Evolutionary conservation across 2,797 vertebrate genomes (phyloP).

Genomic region (Morelia viridis): DNA sequence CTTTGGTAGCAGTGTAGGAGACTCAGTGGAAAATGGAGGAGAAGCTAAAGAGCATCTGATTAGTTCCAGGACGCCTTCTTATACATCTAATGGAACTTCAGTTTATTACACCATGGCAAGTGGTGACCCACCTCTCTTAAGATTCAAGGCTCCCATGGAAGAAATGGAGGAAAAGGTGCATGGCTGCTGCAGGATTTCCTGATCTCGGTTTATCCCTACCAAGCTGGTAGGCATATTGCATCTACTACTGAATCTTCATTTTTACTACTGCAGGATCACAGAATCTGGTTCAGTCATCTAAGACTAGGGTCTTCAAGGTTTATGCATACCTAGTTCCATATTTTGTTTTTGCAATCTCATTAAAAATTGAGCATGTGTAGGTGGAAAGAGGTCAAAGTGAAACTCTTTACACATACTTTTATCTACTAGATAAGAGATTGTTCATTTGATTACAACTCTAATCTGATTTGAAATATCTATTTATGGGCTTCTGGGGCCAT

Average conservation of each 20-base stretch:
- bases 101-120: slow-evolving; percentile 94
- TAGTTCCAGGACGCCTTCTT: slow-evolving; percentile 87
- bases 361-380: slow-evolving; percentile 41
- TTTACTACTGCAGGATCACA: slow-evolving; percentile 44
- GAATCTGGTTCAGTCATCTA: slow-evolving; percentile 23
- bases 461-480: slow-evolving; percentile 51
- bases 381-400: slow-evolving; percentile 38
- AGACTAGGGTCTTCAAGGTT: slow-evolving; percentile 37
- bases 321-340: slow-evolving; percentile 48
- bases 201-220: slow-evolving; percentile 56
- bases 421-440: slow-evolving; percentile 9
- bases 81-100: slow-evolving; percentile 88
- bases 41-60: slow-evolving; percentile 81
- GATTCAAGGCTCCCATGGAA: slow-evolving; percentile 92
- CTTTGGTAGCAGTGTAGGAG: slow-evolving; percentile 79
- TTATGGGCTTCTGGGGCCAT: slow-evolving; percentile 48
- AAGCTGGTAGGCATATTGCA: slow-evolving; percentile 41
- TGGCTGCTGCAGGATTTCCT: slow-evolving; percentile 92
- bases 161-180: slow-evolving; percentile 86
- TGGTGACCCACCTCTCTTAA: slow-evolving; percentile 91
- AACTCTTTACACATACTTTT: background rate
- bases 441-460: slow-evolving; percentile 39
- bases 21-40: slow-evolving; percentile 68
- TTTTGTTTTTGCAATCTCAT: slow-evolving; percentile 44
- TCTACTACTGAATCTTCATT: slow-evolving; percentile 8